Conservation (phyloP, 1,140 invertebrate species). For the Carposina sasakii region DNA sequence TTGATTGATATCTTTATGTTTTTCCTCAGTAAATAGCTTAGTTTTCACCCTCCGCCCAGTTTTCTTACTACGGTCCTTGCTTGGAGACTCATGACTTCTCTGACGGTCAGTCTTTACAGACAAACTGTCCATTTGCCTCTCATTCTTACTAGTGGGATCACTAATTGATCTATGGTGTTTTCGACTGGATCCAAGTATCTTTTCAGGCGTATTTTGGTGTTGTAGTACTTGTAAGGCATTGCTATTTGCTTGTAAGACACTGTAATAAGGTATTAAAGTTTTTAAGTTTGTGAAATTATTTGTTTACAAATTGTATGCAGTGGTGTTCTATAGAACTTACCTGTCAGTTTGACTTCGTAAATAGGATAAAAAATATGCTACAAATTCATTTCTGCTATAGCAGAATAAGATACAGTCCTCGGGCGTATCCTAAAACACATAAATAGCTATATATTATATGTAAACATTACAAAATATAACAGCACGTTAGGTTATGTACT, state of each 20-base stretch:
- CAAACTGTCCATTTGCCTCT: constrained; percentile 42
- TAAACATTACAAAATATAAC: constrained; percentile 9
- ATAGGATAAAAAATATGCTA: constrained; percentile 55
- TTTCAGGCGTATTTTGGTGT: constrained; percentile 51
- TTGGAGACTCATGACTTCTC: constrained; percentile 53
- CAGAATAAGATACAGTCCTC: constrained; percentile 53
- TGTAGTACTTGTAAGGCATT: constrained; percentile 45
- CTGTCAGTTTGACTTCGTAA: constrained; percentile 54
- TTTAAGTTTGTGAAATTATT: too few relatives aligned
- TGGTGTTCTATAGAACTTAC: constrained; percentile 31
- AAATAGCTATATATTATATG: constrained; percentile 22
- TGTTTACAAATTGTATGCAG: constrained; percentile 29
- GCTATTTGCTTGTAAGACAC: constrained; percentile 52
- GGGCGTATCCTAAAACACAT: constrained; percentile 43
- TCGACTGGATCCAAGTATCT: constrained; percentile 31
- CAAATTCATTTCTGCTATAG: constrained; percentile 55
- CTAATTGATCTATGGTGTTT: constrained; percentile 55
- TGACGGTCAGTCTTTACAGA: constrained; percentile 37
- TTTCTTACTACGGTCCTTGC: constrained; percentile 44
- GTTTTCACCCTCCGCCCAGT: constrained; percentile 50
- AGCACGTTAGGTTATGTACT: constrained; percentile 38
- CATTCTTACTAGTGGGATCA: constrained; percentile 56
- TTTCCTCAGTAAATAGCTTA: constrained; percentile 51
- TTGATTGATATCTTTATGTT: constrained; percentile 29
- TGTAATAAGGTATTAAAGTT: constrained; percentile 37